Evolutionary conservation across 1,140 invertebrate species (phyloP).

Genomic region (Melipona quadrifasciata): DNA sequence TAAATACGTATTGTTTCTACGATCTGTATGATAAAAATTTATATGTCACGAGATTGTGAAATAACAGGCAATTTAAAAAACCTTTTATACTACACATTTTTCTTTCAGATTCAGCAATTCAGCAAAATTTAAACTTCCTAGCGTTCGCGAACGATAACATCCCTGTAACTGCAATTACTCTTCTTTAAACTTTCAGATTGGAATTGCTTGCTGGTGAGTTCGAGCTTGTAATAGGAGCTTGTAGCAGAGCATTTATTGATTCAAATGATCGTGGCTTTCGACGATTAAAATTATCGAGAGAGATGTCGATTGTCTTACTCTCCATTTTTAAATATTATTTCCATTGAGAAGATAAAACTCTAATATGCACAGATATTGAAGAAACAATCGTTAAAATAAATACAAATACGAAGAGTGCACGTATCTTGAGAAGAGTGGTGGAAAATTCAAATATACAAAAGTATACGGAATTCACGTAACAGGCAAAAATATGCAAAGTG

Average conservation of each 20-base stretch:
- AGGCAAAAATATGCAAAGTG: too few relatives aligned
- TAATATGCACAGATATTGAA: too few relatives aligned
- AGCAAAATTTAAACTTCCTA: neutral
- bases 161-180: neutral
- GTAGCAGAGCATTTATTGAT: neutral
- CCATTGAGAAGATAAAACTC: too few relatives aligned
- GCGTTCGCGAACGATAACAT: neutral
- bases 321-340: neutral
- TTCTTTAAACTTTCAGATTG: conserved; percentile 2
- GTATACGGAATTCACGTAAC: too few relatives aligned
- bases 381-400: too few relatives aligned
- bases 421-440: too few relatives aligned
- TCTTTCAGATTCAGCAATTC: neutral
- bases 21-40: neutral
- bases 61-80: neutral
- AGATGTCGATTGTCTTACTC: neutral
- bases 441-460: too few relatives aligned
- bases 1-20: too few relatives aligned
- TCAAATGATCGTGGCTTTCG: neutral
- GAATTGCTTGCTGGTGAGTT: neutral
- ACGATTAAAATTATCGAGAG: neutral
- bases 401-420: too few relatives aligned
- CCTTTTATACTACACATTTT: neutral
- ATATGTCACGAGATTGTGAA: neutral
- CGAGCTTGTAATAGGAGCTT: too few relatives aligned